Percentiles rank a stretch among this genome's conserved stretches.
phyloP scores from a whole-genome alignment of 2,797 vertebrate species.

The Gymnoscopelus microlampas region DNA sequence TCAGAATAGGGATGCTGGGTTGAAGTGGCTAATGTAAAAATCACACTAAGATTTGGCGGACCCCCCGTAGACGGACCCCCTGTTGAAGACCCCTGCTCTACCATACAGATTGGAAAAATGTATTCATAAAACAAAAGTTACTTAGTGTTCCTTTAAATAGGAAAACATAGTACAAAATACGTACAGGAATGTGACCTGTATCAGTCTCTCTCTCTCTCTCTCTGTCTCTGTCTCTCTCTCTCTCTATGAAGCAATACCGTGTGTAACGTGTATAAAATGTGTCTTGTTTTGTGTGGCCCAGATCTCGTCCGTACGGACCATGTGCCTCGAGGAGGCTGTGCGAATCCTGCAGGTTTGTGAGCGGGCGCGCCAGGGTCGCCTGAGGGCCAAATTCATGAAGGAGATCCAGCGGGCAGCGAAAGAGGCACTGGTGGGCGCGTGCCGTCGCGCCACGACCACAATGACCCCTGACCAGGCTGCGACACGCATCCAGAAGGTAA shows the following conservation, averaged over 20 bases:
- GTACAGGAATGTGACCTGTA: neutral
- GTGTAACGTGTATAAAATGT: neutral
- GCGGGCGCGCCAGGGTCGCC: constrained; percentile 84
- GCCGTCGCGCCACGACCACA: neutral
- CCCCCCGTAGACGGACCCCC: no score
- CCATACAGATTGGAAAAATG: no score
- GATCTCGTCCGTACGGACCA: constrained; percentile 39
- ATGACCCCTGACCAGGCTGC: constrained; percentile 65
- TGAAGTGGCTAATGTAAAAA: no score
- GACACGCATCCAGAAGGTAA: constrained; percentile 84
- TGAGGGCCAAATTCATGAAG: constrained; percentile 82
- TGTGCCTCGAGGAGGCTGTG: constrained; percentile 78
- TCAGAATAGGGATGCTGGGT: no score
- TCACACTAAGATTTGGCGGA: no score
- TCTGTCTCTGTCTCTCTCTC: neutral
- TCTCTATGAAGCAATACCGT: neutral
- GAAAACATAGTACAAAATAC: no score
- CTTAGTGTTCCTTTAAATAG: no score
- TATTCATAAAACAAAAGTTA: no score
- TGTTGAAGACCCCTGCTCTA: no score
- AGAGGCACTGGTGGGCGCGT: constrained; percentile 47
- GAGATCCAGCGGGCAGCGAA: constrained; percentile 76
- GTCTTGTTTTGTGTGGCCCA: constrained; percentile 24
- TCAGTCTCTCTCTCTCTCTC: neutral
- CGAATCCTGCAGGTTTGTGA: constrained; percentile 82